Base-by-base conservation (phyloP, 2,888 invertebrate species). In the Seira musarum region DNA sequence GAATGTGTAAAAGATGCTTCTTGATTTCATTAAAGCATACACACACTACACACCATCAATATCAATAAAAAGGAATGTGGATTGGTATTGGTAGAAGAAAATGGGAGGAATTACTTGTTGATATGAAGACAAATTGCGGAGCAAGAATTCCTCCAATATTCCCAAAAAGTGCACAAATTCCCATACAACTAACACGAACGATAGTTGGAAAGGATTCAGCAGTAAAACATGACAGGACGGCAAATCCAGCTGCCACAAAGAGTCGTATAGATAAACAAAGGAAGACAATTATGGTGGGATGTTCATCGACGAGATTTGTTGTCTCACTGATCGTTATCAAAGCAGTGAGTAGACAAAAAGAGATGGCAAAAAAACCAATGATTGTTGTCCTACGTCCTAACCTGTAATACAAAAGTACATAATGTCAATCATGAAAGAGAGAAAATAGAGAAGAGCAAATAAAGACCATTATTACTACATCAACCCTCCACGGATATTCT, bases 81-180 rank as follows among this genome's bases (percentile, higher is more conserved):
- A n/a, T n/a, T n/a, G n/a, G n/a, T n/a, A n/a, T n/a, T n/a, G n/a
- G 46, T n/a, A 21, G 10, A 64, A 64, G 13, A 5, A 17, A 64
- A 17, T 60, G 13, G 13, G 49, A 66, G 15, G n/a, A 53, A 65
- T 81, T 75, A 85, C 84, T 61, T 81, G 82, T 84, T 74, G 83
- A 83, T 15, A 83, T 61, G 63, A 72, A 83, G 3, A 78, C 72
- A 53, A 83, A 66, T 66, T 85, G 84, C 1, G 85, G 83, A 22
- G 84, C 81, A 3, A 83, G 5, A 15, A 84, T 81, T 60, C 84
- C 85, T 5, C 84, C 85, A n/a, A 83, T 64, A 49, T 82, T 80
- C 21, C 82, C 83, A 19, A 82, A 83, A 10, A 86, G 46, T 0
- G 80, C 80, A 49, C 83, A 83, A 46, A 84, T 65, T 15, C 84